Base-by-base conservation (phyloP, 2,888 invertebrate species). In the Diarsia mendica region DNA sequence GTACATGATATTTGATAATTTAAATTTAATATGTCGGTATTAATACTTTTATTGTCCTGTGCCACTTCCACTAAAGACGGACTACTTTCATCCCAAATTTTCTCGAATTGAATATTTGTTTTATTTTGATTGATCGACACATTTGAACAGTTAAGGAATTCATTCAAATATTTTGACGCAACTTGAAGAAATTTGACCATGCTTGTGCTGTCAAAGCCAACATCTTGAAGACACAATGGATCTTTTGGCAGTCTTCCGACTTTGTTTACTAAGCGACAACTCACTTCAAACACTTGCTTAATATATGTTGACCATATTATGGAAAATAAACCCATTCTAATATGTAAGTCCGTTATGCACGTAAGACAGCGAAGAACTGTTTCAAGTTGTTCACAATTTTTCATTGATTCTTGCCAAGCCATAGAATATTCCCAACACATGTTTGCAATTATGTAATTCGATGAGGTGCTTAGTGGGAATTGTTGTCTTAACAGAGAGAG, bases 361-460 rank as follows among this genome's bases (percentile, higher is more conserved):
- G 96, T 96, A 67, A 99, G 94, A 90, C 98, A 98, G 70, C 95
- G 95, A 9, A 99, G 89, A 0, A 98, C 97, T n/a, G 98, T 97
- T 83, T 97, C 97, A 51, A 99, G 96, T 87, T 97, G 96, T 20
- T 97, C 95, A 9, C 98, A 95, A 82, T 97, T 96, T 64, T 97
- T 96, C 79, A 98, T 97, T 85, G 98, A 97, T 92, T 98, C 98
- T 90, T 98, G 98, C 99, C 99, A 99, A 70, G 97, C 97, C 84
- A 98, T 97, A 72, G 98, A 97, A 91, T 98, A 99, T 92, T 99
- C 99, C 99, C 99, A 99, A 84, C 98, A 97, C 97, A 99, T 98
- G 91, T 99, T 98, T 20, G 98, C 97, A 67, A 99, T 96, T 60
- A 99, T 95, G 58, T 98, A 97, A 88, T 98, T 98, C 0, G 98